Conservation (phyloP, 2,797 vertebrate genomes). For the Hippoglossus hippoglossus region DNA sequence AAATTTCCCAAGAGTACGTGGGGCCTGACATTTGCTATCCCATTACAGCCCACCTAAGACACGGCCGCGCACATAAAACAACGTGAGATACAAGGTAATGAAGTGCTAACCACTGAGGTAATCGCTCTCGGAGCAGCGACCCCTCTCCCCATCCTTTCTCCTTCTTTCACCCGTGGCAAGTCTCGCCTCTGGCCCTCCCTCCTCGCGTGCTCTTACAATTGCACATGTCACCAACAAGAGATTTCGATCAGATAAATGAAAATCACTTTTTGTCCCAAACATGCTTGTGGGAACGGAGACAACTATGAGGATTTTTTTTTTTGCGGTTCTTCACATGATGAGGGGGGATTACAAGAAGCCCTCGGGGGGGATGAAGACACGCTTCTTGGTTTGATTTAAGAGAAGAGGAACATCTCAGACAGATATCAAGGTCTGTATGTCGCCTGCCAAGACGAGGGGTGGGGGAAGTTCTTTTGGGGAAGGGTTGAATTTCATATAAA, state of each 20-base stretch:
- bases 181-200: conserved; percentile 28
- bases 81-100: conserved; percentile 76
- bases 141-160: conserved; percentile 47
- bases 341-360: conserved; percentile 66
- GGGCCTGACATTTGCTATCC: conserved; percentile 77
- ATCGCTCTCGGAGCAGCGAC: conserved; percentile 61
- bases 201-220: conserved; percentile 31
- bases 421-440: conserved; percentile 52
- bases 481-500: conserved; percentile 69
- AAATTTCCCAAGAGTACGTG: conserved; percentile 72
- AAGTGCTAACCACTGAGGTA: conserved; percentile 82
- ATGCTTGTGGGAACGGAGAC: conserved; percentile 57
- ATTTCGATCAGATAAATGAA: conserved; percentile 58
- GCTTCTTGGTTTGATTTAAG: conserved; percentile 65
- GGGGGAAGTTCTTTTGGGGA: conserved; percentile 56
- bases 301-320: conserved; percentile 51
- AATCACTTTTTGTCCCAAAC: conserved; percentile 47
- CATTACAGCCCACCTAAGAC: conserved; percentile 79
- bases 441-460: conserved; percentile 54
- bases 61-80: conserved; percentile 75
- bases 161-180: conserved; percentile 27
- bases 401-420: conserved; percentile 58
- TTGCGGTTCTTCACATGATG: conserved; percentile 60
- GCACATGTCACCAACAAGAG: conserved; percentile 45
- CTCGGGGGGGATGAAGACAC: conserved; percentile 35